Base-by-base conservation (phyloP, 2,113 vertebrate species). In the Boleophthalmus pectinirostris region DNA sequence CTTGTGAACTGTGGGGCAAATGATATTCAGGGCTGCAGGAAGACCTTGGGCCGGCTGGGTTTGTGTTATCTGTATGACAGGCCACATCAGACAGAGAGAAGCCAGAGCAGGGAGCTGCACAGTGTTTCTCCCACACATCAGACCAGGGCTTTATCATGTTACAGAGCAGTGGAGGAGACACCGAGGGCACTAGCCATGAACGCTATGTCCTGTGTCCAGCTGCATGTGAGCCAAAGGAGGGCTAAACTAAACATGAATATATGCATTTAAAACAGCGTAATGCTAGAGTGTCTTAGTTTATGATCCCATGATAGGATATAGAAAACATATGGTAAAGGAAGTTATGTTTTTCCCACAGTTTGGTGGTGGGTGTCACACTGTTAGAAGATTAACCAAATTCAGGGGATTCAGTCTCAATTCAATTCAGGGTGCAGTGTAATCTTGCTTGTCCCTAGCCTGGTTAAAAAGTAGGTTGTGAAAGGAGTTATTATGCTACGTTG, bases 21-120 rank as follows among this genome's bases (percentile, higher is more conserved):
- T 90, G 80, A 86, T 77, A 87, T 84, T 82, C 86, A 87, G 77
- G 88, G 83, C 74, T 83, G 66, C 74, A 70, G 80, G 79, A 78
- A 87, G 86, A 86, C 88, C 88, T 88, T 92, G 90, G 82, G 75
- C 73, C 53, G 74, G 80, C 74, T 79, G 71, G 83, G 61, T 66
- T 9, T 54, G 73, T 46, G 75, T 88, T 91, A 90, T 89, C 88
- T 86, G 71, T 82, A 84, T 89, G 89, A 87, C 88, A 90, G 80
- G 74, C 74, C 73, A 80, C 86, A 84, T 90, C 82, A 86, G 64
- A 83, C 75, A 33, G 88, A 91, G 81, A 78, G 75, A 88, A 88
- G 77, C 87, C 91, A 88, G 90, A 90, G 81, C 85, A 83, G 76
- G 77, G 82, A 78, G 79, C 85, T 90, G 85, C 82, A 75, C 90